Base-by-base conservation (phyloP, 2,797 vertebrate species). In the Fistularia commersonii region DNA sequence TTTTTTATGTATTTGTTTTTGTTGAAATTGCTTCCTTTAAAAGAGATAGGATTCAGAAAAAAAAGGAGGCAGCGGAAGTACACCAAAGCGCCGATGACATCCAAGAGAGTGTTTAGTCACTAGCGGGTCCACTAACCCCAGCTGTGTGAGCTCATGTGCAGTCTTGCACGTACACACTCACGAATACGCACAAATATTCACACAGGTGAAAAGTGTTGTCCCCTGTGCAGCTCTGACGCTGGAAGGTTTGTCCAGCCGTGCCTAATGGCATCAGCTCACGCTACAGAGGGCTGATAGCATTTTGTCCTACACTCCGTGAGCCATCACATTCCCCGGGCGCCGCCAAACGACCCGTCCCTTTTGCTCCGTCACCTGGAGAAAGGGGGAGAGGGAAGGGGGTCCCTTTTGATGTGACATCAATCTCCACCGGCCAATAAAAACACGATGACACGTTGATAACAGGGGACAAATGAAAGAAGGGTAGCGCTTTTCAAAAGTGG, bases 231-330 rank as follows among this genome's bases (percentile, higher is more conserved):
- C 47, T 63, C 51, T 48, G 67, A 59, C 53, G 42, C 59, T 11
- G 54, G 42, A 57, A 56, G 68, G 47, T 63, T 62, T 74, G 52
- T 40, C 72, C 82, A 79, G 74, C 81, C 54, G 40, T 77, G 55
- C 53, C 62, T 88, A 85, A 89, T 69, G 57, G 61, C 70, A 76
- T 87, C 80, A 86, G 72, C 8, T 51, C 48, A 76, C 12, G 68
- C 40, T 65, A 76, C 64, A 86, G 61, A 60, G 75, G 63, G 72
- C 74, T 66, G 76, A 83, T 77, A 64, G 73, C 64, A 61, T 85
- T 82, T 79, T 83, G 76, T 80, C 71, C 71, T 41, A 41, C 57
- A 68, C 72, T 78, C 61, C 47, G 72, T 69, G 73, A 61, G 69
- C 62, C 33, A 51, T 70, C 57, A 41, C 77, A 75, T 61, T 82